Conservation (phyloP, 1,140 invertebrate genomes). For the Apis florea region DNA sequence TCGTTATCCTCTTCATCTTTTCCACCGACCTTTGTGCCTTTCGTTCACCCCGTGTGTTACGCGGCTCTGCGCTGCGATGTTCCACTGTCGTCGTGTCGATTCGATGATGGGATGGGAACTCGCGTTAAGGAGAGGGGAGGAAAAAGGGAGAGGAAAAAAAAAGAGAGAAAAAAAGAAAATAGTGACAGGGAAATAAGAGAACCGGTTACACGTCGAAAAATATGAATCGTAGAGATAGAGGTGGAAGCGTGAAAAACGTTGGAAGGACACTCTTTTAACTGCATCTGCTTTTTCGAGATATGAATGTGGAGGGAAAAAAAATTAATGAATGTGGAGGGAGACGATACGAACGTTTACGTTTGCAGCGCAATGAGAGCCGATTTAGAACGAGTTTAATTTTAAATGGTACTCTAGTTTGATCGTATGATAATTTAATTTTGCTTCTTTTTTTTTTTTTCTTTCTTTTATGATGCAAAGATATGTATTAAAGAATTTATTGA, state of each 20-base stretch:
- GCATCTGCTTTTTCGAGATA: conserved; percentile 62
- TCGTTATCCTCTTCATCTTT: conserved; percentile 58
- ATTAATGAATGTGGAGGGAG: not conserved
- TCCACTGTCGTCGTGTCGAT: not conserved
- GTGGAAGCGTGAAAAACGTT: conserved; percentile 47
- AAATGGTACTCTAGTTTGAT: not conserved
- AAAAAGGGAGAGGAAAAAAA: conserved; percentile 26
- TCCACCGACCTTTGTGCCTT: conserved; percentile 47
- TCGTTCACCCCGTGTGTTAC: conserved; percentile 59
- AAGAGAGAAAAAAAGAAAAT: not conserved
- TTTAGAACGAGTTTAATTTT: not conserved
- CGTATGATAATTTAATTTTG: not conserved
- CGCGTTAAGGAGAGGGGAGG: conserved; percentile 31
- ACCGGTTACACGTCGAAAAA: conserved; percentile 61
- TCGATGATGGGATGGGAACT: conserved; percentile 7
- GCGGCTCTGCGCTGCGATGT: conserved; percentile 56
- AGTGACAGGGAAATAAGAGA: conserved; percentile 48
- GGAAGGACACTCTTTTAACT: conserved; percentile 41
- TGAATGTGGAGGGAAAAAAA: conserved; percentile 4
- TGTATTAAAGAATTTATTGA: too few relatives aligned
- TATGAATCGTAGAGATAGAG: conserved; percentile 65
- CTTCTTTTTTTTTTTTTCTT: too few relatives aligned
- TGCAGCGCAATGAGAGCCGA: not conserved
- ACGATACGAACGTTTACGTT: conserved; percentile 17
- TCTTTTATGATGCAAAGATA: too few relatives aligned